A percentile compares a stretch with the other conserved stretches of the same genome.
Conservation (phyloP, 2,797 vertebrate species). For the Chelon auratus region DNA sequence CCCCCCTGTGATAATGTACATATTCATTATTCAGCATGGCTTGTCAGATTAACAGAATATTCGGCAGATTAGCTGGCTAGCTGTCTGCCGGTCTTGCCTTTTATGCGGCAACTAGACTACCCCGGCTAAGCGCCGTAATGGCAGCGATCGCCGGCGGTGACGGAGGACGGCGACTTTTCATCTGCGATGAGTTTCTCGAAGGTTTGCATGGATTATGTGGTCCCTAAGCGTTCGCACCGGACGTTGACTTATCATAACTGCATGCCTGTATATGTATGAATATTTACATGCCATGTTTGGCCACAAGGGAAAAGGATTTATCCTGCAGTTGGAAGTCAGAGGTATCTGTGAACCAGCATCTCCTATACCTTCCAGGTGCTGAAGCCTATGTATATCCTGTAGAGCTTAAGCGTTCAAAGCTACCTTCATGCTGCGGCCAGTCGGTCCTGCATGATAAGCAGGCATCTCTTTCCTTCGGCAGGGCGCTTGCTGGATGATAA, state of each 20-base stretch:
- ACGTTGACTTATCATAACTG: constrained; percentile 33
- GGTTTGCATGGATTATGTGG: constrained; percentile 39
- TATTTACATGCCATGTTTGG: constrained; percentile 60
- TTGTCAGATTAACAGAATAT: constrained; percentile 72
- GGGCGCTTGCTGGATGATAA: constrained; percentile 35
- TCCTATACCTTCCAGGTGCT: constrained; percentile 41
- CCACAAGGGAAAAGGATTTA: constrained; percentile 39
- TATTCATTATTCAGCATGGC: constrained; percentile 73
- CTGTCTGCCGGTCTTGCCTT: constrained; percentile 67
- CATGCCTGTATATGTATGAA: constrained; percentile 33
- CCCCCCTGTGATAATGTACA: constrained; percentile 72
- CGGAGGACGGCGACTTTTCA: constrained; percentile 39
- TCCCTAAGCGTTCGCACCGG: constrained; percentile 45
- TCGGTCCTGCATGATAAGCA: constrained; percentile 61
- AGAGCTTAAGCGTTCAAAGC: constrained; percentile 70
- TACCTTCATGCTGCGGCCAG: constrained; percentile 44
- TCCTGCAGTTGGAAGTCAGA: constrained; percentile 36
- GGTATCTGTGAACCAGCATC: constrained; percentile 50
- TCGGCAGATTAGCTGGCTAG: constrained; percentile 67
- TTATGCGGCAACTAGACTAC: constrained; percentile 43
- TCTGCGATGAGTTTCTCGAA: constrained; percentile 39
- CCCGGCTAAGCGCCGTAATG: constrained; percentile 54
- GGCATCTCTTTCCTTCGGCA: constrained; percentile 29
- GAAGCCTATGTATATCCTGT: constrained; percentile 35
- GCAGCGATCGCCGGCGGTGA: constrained; percentile 46